phyloP scores from a whole-genome alignment of 2,797 vertebrate genomes.

The Peromyscus attwateri region DNA sequence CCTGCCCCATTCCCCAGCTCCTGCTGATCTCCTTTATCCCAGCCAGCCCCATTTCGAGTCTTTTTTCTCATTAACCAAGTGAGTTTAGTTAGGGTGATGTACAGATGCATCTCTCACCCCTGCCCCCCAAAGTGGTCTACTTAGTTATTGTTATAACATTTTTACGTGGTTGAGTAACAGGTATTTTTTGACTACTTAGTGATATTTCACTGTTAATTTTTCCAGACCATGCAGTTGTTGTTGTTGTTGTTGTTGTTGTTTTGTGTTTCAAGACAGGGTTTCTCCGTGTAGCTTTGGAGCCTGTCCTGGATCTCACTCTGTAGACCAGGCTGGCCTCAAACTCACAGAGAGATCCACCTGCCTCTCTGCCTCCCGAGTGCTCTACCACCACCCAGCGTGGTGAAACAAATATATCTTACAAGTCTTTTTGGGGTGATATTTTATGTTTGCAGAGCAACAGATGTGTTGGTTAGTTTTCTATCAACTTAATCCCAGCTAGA shows the following conservation, averaged over 20 bases:
- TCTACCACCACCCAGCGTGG: not conserved
- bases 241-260: too few relatives aligned
- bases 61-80: not conserved
- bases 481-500: too few relatives aligned
- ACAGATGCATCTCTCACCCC: not conserved
- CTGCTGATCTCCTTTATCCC: not conserved
- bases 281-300: too few relatives aligned
- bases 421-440: not conserved
- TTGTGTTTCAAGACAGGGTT: too few relatives aligned
- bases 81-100: not conserved
- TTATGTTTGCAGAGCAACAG: not conserved
- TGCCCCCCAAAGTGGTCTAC: not conserved
- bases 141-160: conserved; percentile 72
- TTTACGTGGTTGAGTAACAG: conserved; percentile 41
- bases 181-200: not conserved
- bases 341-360: too few relatives aligned
- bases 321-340: too few relatives aligned
- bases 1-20: too few relatives aligned
- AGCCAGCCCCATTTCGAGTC: not conserved
- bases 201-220: conserved; percentile 30
- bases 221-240: not conserved
- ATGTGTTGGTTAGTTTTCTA: not conserved
- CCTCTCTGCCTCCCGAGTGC: too few relatives aligned
- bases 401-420: not conserved
- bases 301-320: too few relatives aligned